phyloP scores from a whole-genome alignment of 1,140 invertebrate genomes.

The Lutraria rhynchaena region DNA sequence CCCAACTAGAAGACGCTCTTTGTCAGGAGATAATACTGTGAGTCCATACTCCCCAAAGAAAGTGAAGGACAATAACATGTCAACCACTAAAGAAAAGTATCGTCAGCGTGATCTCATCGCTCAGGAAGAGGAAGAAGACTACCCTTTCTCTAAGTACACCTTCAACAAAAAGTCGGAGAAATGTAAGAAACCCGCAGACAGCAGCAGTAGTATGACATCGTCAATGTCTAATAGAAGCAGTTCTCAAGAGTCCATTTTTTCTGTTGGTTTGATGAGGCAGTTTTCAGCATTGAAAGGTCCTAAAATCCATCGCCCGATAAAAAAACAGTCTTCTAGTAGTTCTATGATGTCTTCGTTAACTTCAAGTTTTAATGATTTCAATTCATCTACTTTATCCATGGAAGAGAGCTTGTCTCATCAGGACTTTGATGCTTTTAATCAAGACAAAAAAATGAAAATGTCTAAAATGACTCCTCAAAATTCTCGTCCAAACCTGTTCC shows the following conservation, averaged over 20 bases:
- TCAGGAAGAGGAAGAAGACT: conserved; percentile 64
- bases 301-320: conserved; percentile 5
- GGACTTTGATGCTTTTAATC: conserved; percentile 3
- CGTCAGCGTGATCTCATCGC: conserved; percentile 52
- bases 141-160: conserved; percentile 68
- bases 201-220: not conserved
- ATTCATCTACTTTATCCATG: not conserved
- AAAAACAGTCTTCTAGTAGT: conserved; percentile 19
- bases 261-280: conserved; percentile 40
- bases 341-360: conserved; percentile 44
- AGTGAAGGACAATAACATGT: not conserved
- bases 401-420: not conserved
- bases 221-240: conserved; percentile 25
- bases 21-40: not conserved
- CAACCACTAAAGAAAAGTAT: conserved; percentile 43
- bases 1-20: conserved; percentile 13
- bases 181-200: not conserved
- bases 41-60: conserved; percentile 16
- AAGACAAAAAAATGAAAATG: not conserved
- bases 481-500: conserved; percentile 11
- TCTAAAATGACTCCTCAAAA: not conserved
- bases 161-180: conserved; percentile 69
- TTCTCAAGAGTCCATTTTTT: conserved; percentile 37
- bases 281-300: conserved; percentile 23
- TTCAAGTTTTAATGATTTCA: conserved; percentile 22